Percentiles rank a stretch among this genome's conserved stretches.
Evolutionary conservation across 2,888 invertebrate species (phyloP).

Genomic region (Acleris laterana): DNA sequence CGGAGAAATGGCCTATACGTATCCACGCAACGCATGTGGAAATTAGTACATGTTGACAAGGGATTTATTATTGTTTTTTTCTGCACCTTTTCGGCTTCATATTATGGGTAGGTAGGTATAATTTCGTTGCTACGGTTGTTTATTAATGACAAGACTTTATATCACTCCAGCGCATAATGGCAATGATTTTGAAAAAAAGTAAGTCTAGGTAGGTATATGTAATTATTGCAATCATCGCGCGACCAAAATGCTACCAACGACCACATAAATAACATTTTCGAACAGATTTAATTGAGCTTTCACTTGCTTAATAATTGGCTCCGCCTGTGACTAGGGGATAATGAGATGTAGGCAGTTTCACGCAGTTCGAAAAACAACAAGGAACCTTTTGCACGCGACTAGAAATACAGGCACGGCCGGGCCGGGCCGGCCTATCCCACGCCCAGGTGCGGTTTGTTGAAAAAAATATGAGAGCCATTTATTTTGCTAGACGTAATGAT

Average conservation of each 20-base stretch:
- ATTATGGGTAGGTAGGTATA: too few relatives aligned
- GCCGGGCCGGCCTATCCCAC: conserved; percentile 2
- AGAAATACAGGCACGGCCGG: background rate
- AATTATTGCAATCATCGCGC: too few relatives aligned
- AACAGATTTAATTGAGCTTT: background rate
- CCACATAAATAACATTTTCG: background rate
- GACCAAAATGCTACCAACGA: too few relatives aligned
- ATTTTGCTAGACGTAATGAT: conserved; percentile 24
- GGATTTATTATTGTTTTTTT: background rate
- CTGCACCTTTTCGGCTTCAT: too few relatives aligned
- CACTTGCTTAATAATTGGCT: background rate
- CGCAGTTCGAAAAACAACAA: conserved; percentile 7
- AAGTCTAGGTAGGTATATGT: too few relatives aligned
- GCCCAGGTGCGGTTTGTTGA: conserved; percentile 25
- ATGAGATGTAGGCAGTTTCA: conserved; percentile 24
- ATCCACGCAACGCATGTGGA: conserved; percentile 44
- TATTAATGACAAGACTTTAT: too few relatives aligned
- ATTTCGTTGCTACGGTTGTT: too few relatives aligned
- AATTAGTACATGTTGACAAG: conserved; percentile 20
- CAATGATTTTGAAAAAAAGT: too few relatives aligned
- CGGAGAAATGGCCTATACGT: conserved; percentile 42
- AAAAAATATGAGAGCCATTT: conserved; percentile 24
- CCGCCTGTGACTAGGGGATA: background rate
- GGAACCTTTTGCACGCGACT: background rate
- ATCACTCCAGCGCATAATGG: too few relatives aligned